Evolutionary conservation across 2,888 invertebrate species (phyloP), one percentile per base, ranked within the genome.

Genomic region (Drosophila gaucha): DNA sequence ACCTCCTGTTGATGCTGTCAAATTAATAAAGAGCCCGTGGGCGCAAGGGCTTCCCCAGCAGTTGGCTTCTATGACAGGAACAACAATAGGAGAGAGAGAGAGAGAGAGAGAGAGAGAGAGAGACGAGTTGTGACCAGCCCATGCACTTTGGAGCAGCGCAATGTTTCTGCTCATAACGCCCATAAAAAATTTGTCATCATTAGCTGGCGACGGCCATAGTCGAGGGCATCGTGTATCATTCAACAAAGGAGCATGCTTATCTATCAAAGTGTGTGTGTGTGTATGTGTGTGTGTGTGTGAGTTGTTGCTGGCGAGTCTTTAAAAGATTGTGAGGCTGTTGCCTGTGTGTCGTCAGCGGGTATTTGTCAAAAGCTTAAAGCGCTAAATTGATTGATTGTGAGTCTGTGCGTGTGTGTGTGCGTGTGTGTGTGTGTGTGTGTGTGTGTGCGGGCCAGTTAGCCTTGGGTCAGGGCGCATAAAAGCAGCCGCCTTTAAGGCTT

Each of bases 171-270:
- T 85, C 84, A 85, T 85, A 86, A 85, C 80, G 84, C 80, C 84
- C 86, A 86, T 80, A 86, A 85, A 85, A 85, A 85, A 85, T 85
- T 85, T 85, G 84, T 85, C 84, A 85, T 85, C 84, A 85, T 85
- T 85, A 85, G 84, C 74, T 58, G 56, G 54, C 67, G 56, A 64
- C 54, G 47, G 59, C 36, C 44, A 47, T 33, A 52, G 56, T 47
- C 46, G 57, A 63, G 56, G 39, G 31, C 52, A 68, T 64, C 54
- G 69, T 73, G 59, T 73, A 51, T 74, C 73, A 69, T 74, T 74
- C 55, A 65, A 74, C 69, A 69, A 69, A 58, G 65, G 43, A 72
- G 57, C 66, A 8, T 38, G 71, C 69, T 68, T 80, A 86, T 80
- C 86, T 84, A 86, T 84, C 86, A 83, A 78, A 74, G 73, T 65